These are phyloP conservation scores for Urophycis tenuis DNA, from an alignment of 2,797 vertebrate genomes.

Conservation along the genomic window DNA sequence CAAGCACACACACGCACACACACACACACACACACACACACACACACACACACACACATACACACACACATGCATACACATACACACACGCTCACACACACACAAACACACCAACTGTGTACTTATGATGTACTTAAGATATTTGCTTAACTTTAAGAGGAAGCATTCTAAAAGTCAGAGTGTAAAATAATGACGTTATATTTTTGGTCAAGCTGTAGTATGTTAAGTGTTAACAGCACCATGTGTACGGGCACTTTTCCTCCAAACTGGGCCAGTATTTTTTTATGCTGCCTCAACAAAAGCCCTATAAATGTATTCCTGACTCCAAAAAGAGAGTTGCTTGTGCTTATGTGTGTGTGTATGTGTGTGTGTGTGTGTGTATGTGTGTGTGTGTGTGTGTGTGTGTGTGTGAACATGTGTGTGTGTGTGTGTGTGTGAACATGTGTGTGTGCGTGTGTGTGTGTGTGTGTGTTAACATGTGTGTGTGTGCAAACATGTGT, in stretches of 20 bases:
- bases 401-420: no score
- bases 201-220: neutral
- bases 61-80: constrained; percentile 12
- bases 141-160: neutral
- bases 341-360: neutral
- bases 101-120: neutral
- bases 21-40: constrained; percentile 13
- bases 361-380: neutral
- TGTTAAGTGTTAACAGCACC: constrained; percentile 22
- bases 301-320: constrained; percentile 42
- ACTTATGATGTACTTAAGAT: neutral
- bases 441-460: no score
- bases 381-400: no score
- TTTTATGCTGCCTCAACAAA: constrained; percentile 64
- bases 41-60: constrained; percentile 20
- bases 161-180: no score
- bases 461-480: no score
- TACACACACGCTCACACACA: constrained; percentile 1
- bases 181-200: neutral
- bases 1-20: neutral
- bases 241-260: constrained; percentile 31
- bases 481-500: no score
- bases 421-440: no score
- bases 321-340: constrained; percentile 22
- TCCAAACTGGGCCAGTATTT: constrained; percentile 58